A percentile compares a stretch with the other conserved stretches of the same genome.
These are phyloP conservation scores for Seira sanloemensis DNA, from an alignment of 2,888 invertebrate species.

Conservation along the genomic window DNA sequence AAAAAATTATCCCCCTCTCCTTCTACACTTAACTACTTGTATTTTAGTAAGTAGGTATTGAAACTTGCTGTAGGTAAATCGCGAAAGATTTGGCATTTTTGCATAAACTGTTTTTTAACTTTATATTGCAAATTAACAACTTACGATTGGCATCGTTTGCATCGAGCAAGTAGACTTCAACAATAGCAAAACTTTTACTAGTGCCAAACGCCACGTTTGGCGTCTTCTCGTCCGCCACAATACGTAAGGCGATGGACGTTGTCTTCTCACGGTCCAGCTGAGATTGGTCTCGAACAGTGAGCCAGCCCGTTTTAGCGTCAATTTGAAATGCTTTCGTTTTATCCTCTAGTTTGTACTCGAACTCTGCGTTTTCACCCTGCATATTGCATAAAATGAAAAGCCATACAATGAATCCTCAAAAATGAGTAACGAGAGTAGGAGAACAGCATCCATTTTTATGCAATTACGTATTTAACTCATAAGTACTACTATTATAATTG, in stretches of 20 bases:
- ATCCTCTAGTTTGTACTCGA: slow-evolving; percentile 86
- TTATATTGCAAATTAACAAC: background rate
- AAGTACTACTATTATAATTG: too few relatives aligned
- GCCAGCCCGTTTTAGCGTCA: slow-evolving; percentile 88
- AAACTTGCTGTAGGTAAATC: too few relatives aligned
- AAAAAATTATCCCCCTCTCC: background rate
- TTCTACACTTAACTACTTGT: too few relatives aligned
- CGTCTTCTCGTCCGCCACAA: slow-evolving; percentile 85
- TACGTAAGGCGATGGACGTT: slow-evolving; percentile 84
- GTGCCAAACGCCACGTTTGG: slow-evolving; percentile 76
- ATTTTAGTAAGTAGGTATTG: too few relatives aligned
- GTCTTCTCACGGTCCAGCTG: slow-evolving; percentile 88
- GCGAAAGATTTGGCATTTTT: too few relatives aligned
- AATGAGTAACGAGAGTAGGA: too few relatives aligned
- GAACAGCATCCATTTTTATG: too few relatives aligned
- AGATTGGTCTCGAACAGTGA: slow-evolving; percentile 86
- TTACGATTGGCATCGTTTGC: slow-evolving; percentile 83
- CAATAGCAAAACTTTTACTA: slow-evolving; percentile 79
- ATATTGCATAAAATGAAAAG: slow-evolving; percentile 53
- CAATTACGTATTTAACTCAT: too few relatives aligned
- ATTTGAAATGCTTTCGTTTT: slow-evolving; percentile 87
- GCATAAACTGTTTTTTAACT: too few relatives aligned
- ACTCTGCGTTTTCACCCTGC: slow-evolving; percentile 88
- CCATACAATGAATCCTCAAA: slow-evolving; percentile 44
- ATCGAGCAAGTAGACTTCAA: slow-evolving; percentile 89